These are phyloP conservation scores for Halichondria panicea DNA, from an alignment of 37 sponge, comb jelly and placozoan genomes.

Conservation along the genomic window DNA sequence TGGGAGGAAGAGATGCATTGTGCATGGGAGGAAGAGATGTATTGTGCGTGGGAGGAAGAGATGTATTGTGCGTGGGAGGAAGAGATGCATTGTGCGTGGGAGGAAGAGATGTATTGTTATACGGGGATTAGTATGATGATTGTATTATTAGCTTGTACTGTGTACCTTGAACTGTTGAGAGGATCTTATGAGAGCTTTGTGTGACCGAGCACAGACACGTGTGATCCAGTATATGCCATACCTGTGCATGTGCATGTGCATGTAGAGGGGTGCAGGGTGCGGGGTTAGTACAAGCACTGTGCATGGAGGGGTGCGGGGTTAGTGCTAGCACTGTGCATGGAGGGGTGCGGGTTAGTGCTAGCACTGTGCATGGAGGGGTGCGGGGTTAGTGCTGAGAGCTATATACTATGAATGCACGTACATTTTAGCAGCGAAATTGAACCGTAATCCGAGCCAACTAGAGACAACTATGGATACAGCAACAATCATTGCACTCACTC, in stretches of 20 bases:
- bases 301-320: not conserved
- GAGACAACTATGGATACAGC: too few species aligned
- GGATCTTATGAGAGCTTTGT: slow-evolving; percentile 64
- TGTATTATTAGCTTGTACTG: not conserved
- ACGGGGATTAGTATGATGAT: not conserved
- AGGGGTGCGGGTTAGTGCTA: too few species aligned
- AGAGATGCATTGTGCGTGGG: slow-evolving; percentile 8
- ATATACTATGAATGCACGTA: too few species aligned
- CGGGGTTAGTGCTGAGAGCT: not conserved
- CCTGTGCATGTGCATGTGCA: slow-evolving; percentile 31
- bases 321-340: too few species aligned
- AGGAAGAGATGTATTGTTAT: not conserved
- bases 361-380: too few species aligned
- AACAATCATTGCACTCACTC: slow-evolving; percentile 62
- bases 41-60: not conserved
- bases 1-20: not conserved
- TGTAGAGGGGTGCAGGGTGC: not conserved
- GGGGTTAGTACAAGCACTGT: too few species aligned
- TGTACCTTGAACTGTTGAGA: slow-evolving; percentile 44
- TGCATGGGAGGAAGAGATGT: too few species aligned
- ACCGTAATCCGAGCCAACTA: too few species aligned
- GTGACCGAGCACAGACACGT: slow-evolving; percentile 57
- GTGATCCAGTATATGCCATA: slow-evolving; percentile 68
- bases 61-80: too few species aligned
- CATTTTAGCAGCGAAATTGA: too few species aligned